Evolutionary conservation across 2,113 vertebrate genomes (phyloP).

Genomic region (Alosa alosa): DNA sequence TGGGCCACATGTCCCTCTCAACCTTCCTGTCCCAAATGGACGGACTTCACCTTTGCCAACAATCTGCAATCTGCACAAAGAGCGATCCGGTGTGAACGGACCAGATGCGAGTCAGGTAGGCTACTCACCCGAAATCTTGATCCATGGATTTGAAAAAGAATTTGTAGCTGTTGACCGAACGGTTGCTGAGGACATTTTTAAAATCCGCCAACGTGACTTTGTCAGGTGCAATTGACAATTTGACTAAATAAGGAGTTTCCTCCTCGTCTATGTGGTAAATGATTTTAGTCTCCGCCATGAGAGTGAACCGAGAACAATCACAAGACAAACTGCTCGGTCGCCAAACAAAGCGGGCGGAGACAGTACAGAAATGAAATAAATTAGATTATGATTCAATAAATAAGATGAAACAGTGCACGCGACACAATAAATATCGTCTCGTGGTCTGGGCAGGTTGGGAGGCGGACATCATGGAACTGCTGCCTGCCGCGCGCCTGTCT

Average conservation of each 20-base stretch:
- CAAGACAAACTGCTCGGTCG: slow-evolving; percentile 59
- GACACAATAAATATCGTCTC: slow-evolving; percentile 6
- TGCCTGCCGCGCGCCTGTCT: slow-evolving; percentile 41
- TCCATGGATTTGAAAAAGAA: slow-evolving; percentile 99
- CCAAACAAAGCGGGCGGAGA: slow-evolving; percentile 33
- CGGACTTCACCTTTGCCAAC: background rate
- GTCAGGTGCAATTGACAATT: slow-evolving; percentile 87
- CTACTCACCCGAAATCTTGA: slow-evolving; percentile 93
- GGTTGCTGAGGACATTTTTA: slow-evolving; percentile 94
- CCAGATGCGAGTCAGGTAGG: background rate
- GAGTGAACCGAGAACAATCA: slow-evolving; percentile 68
- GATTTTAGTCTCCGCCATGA: slow-evolving; percentile 98
- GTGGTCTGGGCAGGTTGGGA: background rate
- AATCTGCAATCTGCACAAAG: background rate
- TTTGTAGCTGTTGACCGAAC: slow-evolving; percentile 92
- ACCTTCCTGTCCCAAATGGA: background rate
- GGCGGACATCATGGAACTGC: slow-evolving; percentile 61
- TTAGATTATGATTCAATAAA: slow-evolving; percentile 19
- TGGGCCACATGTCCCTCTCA: background rate
- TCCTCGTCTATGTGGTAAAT: slow-evolving; percentile 97
- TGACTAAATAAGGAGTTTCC: slow-evolving; percentile 95
- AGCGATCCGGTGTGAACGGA: background rate
- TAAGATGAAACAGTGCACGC: slow-evolving; percentile 6
- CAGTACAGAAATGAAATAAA: slow-evolving; percentile 49
- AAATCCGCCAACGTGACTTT: slow-evolving; percentile 95